These are phyloP conservation scores for Centropus unirufus DNA, from an alignment of 2,113 vertebrate genomes.

Conservation along the genomic window DNA sequence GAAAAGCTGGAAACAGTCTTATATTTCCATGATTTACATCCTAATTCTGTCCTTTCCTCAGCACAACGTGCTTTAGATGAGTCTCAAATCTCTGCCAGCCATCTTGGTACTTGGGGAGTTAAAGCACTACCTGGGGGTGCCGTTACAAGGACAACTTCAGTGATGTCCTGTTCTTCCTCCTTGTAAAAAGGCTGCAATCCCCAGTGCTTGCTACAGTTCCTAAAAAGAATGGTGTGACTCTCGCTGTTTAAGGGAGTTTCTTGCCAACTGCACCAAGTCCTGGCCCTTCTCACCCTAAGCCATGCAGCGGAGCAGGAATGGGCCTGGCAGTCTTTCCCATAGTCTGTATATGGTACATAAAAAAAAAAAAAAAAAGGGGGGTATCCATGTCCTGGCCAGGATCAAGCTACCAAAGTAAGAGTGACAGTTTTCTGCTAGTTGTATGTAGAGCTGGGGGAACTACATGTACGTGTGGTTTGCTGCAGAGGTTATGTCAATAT, in stretches of 20 bases:
- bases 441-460: neutral
- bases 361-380: neutral
- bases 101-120: neutral
- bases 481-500: neutral
- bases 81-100: neutral
- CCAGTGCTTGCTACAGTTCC: neutral
- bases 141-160: neutral
- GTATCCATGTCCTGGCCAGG: neutral
- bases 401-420: neutral
- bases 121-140: neutral
- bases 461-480: neutral
- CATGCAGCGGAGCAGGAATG: neutral
- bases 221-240: neutral
- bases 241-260: neutral
- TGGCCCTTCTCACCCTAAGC: neutral
- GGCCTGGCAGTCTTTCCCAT: neutral
- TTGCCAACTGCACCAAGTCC: neutral
- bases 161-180: neutral
- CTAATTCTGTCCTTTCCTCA: neutral
- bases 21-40: neutral
- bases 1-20: neutral
- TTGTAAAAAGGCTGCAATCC: neutral
- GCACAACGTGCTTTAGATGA: neutral
- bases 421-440: neutral
- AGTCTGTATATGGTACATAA: neutral